Percentiles rank a stretch among this genome's conserved stretches.
Conservation (phyloP, 1,140 invertebrate genomes). For the Zaprionus africanus region DNA sequence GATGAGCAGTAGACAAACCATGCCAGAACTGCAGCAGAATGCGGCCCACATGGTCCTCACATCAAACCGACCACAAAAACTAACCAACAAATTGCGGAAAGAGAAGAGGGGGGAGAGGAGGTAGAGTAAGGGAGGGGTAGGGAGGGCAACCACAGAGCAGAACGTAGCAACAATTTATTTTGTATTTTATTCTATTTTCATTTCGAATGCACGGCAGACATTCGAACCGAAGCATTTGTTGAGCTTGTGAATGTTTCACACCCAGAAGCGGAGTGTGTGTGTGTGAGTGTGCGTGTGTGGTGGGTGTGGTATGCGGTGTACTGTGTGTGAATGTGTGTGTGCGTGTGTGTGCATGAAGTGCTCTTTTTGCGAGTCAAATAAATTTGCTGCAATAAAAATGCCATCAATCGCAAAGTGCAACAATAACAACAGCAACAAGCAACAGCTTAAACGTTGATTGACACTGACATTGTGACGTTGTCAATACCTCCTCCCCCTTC, state of each 20-base stretch:
- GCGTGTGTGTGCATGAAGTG: conserved; percentile 41
- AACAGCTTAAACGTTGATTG: conserved; percentile 71
- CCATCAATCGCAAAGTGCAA: conserved; percentile 57
- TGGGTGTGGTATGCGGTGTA: background rate
- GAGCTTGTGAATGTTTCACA: conserved; percentile 50
- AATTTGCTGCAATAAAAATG: conserved; percentile 73
- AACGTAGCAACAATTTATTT: conserved; percentile 54
- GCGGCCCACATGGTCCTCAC: conserved; percentile 21
- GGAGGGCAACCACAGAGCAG: conserved; percentile 38
- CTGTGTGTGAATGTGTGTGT: conserved; percentile 30
- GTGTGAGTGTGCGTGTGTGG: conserved; percentile 6
- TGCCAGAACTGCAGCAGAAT: conserved; percentile 9
- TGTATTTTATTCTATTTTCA: conserved; percentile 58
- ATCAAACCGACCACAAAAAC: conserved; percentile 46
- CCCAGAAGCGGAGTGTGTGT: conserved; percentile 22
- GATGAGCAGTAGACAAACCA: background rate
- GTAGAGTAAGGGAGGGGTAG: background rate
- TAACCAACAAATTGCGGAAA: conserved; percentile 36
- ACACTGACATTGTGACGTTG: conserved; percentile 74
- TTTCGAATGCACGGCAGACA: conserved; percentile 49
- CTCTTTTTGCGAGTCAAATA: conserved; percentile 67
- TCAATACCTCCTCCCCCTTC: conserved; percentile 38
- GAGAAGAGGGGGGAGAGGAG: no score
- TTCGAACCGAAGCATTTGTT: conserved; percentile 44
- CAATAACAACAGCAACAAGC: conserved; percentile 27